Base-by-base conservation (phyloP, 2,888 invertebrate species). In the Mellilla xanthometata region DNA sequence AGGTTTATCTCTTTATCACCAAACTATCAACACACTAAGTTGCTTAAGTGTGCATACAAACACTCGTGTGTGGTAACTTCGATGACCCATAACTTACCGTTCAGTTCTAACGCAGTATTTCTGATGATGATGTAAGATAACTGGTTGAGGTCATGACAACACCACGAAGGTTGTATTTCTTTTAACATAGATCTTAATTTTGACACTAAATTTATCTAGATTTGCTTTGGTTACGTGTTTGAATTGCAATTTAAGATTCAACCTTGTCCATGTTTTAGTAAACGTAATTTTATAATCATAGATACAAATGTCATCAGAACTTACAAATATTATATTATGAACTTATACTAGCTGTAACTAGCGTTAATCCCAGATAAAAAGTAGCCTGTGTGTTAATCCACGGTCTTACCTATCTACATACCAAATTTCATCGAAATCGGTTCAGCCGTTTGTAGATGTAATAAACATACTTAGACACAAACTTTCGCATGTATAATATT, bases 61-160 rank as follows among this genome's bases (percentile, higher is more conserved):
- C 12, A 6, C 19, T 15, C 43, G 52, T 60, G 62, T 63, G 59
- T 66, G 48, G 54, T 39, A 47, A 49, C 38, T 26, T 36, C 9
- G 35, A 52, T 42, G 35, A 35, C 26, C 15, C 2, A 6, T 19
- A 19, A 19, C 1, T 19, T 1, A 53, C 46, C 22, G n/a, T 33
- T 33, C 34, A 46, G 13, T 22, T 33, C 27, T 28, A 61, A 65
- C 56, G 28, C 62, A 24, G 55, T 76, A 75, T 76, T 68, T 76
- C 58, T 55, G 65, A 65, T 59, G 81, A 65, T 85, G 84, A 84
- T 76, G 81, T 78, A 79, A 81, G 62, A 66, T 52, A 52, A 56
- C 57, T 54, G 52, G 53, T 54, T 46, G 48, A 39, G 39, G 49
- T 38, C 45, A 62, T 72, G 68, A 72, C 71, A 63, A 65, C 65